Evolutionary conservation across 2,888 invertebrate species (phyloP).

Genomic region (Lithophane leautieri): DNA sequence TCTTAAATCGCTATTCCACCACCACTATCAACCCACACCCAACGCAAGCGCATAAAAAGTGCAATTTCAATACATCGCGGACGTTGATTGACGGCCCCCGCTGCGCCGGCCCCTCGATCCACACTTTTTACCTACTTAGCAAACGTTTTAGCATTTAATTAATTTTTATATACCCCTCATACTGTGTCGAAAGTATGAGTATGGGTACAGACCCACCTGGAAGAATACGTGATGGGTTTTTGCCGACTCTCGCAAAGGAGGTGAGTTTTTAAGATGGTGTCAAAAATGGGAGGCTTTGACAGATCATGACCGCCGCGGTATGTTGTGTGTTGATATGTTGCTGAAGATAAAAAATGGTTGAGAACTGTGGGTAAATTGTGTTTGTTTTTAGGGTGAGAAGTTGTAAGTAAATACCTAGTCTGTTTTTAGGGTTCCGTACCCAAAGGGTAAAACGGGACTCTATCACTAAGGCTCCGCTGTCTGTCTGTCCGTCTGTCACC

Average conservation of each 20-base stretch:
- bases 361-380: slow-evolving; percentile 7
- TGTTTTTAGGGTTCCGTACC: no score
- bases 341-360: slow-evolving; percentile 20
- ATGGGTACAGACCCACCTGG: slow-evolving; percentile 57
- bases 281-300: slow-evolving; percentile 57
- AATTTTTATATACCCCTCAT: slow-evolving; percentile 61
- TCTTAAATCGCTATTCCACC: slow-evolving; percentile 44
- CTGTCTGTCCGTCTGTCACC: no score
- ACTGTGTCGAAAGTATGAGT: slow-evolving; percentile 30
- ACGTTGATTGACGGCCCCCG: slow-evolving; percentile 83
- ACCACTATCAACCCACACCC: slow-evolving; percentile 27
- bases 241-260: slow-evolving; percentile 7
- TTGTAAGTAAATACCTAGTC: no score
- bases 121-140: slow-evolving; percentile 77
- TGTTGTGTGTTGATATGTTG: slow-evolving; percentile 33
- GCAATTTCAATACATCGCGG: slow-evolving; percentile 74
- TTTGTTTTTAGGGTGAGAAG: slow-evolving; percentile 1
- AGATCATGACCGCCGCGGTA: slow-evolving; percentile 28
- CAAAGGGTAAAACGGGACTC: no score
- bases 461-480: no score
- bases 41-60: slow-evolving; percentile 68
- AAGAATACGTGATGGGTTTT: slow-evolving; percentile 44
- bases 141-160: slow-evolving; percentile 72
- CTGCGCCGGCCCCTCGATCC: slow-evolving; percentile 69
- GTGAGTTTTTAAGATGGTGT: slow-evolving; percentile 53